Conservation (phyloP, 2,888 invertebrate genomes). For the Schizotus pectinicornis region DNA sequence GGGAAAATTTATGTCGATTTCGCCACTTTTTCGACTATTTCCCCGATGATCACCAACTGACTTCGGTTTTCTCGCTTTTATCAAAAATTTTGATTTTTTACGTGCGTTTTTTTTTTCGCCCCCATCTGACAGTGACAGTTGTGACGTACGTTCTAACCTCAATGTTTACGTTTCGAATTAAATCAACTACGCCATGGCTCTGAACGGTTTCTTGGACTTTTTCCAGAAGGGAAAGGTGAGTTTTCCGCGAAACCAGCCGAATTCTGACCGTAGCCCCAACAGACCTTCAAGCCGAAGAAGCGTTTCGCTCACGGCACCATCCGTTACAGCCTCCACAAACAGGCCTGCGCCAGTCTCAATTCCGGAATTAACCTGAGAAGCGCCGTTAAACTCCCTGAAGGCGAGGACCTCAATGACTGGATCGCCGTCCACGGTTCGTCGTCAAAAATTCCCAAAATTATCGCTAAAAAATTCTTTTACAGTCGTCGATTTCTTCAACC, state of each 20-base stretch:
- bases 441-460: too few species aligned
- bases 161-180: not conserved
- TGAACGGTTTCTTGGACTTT: slow-evolving; percentile 76
- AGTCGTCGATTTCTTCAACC: slow-evolving; percentile 94
- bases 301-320: slow-evolving; percentile 86
- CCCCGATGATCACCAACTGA: too few species aligned
- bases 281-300: slow-evolving; percentile 92
- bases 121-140: too few species aligned
- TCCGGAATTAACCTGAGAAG: slow-evolving; percentile 84
- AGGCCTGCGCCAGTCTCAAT: slow-evolving; percentile 88
- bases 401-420: slow-evolving; percentile 90
- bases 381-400: slow-evolving; percentile 81
- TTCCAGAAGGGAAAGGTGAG: slow-evolving; percentile 79
- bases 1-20: too few species aligned
- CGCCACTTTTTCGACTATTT: too few species aligned
- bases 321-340: slow-evolving; percentile 85
- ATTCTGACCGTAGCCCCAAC: slow-evolving; percentile 20
- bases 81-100: too few species aligned
- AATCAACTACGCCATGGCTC: slow-evolving; percentile 61
- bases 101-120: too few species aligned
- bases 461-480: slow-evolving; percentile 52
- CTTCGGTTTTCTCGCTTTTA: too few species aligned
- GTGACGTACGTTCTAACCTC: slow-evolving; percentile 1
- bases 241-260: not conserved
- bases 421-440: slow-evolving; percentile 93